These are phyloP conservation scores for Candoia aspera DNA, from an alignment of 2,113 vertebrate species.

Conservation along the genomic window DNA sequence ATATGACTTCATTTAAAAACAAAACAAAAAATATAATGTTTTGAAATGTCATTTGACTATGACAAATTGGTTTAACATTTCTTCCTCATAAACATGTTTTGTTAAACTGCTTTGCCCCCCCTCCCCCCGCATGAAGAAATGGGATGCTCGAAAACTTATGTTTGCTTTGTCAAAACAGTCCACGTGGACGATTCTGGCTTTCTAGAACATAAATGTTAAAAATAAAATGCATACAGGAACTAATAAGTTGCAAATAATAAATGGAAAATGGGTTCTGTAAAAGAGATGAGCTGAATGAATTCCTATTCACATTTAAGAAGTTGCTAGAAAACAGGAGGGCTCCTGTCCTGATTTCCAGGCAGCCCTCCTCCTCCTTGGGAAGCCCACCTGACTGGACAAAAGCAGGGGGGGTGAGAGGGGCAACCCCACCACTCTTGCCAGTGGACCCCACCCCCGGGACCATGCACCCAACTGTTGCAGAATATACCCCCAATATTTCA, in stretches of 20 bases:
- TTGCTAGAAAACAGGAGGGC: neutral
- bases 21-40: slow-evolving; percentile 1
- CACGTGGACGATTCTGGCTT: neutral
- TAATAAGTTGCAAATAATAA: neutral
- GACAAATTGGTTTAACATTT: slow-evolving; percentile 22
- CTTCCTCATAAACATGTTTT: slow-evolving; percentile 24
- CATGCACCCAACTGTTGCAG: too few species aligned
- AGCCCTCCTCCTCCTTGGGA: neutral
- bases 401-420: neutral
- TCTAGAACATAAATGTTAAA: neutral
- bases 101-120: neutral
- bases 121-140: neutral
- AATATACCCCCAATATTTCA: too few species aligned
- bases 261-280: neutral
- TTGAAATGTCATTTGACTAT: slow-evolving; percentile 15
- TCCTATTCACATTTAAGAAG: neutral
- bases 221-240: neutral
- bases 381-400: neutral
- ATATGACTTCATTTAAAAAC: neutral
- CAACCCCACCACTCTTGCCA: neutral
- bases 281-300: neutral
- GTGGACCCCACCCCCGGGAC: neutral
- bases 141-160: neutral
- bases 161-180: neutral
- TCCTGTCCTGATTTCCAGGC: neutral